These are phyloP conservation scores for Acanthosepion pharaonis DNA, from an alignment of 2,888 invertebrate species.

Conservation along the genomic window DNA sequence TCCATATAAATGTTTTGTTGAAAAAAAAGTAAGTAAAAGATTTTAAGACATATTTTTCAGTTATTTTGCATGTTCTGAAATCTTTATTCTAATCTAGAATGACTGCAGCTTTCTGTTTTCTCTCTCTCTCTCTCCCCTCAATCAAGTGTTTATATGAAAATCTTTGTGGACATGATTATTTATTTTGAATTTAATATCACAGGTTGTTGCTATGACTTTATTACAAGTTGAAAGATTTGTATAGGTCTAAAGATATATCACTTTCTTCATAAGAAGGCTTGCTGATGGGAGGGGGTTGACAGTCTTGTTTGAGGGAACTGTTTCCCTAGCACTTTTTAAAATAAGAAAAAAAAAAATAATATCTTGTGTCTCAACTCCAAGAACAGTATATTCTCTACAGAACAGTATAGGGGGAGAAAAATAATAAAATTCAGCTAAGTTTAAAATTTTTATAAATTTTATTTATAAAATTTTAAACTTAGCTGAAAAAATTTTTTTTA, in stretches of 20 bases:
- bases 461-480: no score
- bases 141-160: neutral
- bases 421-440: no score
- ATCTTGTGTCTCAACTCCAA: neutral
- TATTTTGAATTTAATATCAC: neutral
- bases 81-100: neutral
- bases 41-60: no score
- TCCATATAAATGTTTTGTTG: no score
- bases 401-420: no score
- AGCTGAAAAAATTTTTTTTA: no score
- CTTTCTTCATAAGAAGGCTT: neutral
- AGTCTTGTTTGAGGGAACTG: neutral
- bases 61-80: no score
- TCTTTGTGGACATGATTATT: neutral
- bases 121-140: neutral
- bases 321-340: neutral
- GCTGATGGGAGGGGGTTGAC: no score
- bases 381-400: neutral
- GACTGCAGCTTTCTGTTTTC: neutral
- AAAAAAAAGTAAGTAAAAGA: no score
- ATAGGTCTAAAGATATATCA: neutral
- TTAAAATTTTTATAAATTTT: no score
- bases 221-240: neutral
- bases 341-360: neutral
- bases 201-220: neutral